Evolutionary conservation across 2,797 vertebrate genomes (phyloP), one percentile per base, ranked within the genome.

Genomic region (Cirrhinus mrigala): DNA sequence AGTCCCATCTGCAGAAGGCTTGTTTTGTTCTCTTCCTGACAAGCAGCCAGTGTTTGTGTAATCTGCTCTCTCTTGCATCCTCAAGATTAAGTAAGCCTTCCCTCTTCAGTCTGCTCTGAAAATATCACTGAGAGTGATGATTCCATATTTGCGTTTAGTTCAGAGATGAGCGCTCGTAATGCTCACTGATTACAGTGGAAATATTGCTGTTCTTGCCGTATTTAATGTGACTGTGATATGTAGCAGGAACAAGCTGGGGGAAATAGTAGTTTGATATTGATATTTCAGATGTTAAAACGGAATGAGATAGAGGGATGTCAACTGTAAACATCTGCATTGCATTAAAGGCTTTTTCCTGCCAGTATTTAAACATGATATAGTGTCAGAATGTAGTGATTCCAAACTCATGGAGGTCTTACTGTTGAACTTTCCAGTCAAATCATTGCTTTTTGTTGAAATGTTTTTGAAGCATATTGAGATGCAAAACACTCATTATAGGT

Each of bases 41-140:
- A 77, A 86, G 87, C 84, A 86, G 87, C 79, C 69, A 85, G 84
- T 88, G 86, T 89, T 90, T 84, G 79, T 86, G 84, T 79, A 86
- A 87, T 73, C 73, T 86, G 83, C 84, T 66, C 78, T 85, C 86
- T 81, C 82, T 46, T 79, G 83, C 83, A 79, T 58, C 66, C 54
- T 48, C 62, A 68, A 83, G 71, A 77, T 83, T 52, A 77, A 83
- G 58, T 50, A 79, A 84, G 62, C 62, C 48, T 77, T 77, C 48
- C n/a, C 48, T 84, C 74, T 68, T 84, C 73, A 56, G 83, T 58
- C 75, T 71, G 54, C 40, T 11, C 37, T 50, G 76, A 69, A 85
- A 60, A 71, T 66, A 68, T 69, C n/a, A 70, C n/a, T 18, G 20
- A 56, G 48, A 71, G 54, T 50, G n/a, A 79, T 60, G 66, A 79